Conservation (phyloP, 1,140 invertebrate genomes). For the Augochlora pura region DNA sequence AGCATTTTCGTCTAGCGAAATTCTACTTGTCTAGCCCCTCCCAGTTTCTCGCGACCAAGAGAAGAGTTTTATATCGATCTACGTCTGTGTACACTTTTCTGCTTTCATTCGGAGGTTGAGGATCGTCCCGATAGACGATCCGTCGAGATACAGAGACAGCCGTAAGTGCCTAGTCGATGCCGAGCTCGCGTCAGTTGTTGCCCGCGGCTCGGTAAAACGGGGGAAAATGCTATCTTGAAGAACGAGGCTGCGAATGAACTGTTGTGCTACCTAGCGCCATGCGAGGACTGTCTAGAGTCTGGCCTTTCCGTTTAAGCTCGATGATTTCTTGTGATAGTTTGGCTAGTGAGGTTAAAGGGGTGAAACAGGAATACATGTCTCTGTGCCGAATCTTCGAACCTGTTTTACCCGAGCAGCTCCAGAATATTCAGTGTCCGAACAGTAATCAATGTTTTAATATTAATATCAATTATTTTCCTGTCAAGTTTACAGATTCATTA, state of each 20-base stretch:
- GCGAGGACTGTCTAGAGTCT: neutral
- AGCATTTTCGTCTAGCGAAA: neutral
- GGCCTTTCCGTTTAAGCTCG: neutral
- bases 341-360: too few relatives aligned
- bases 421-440: neutral
- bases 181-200: conserved; percentile 53
- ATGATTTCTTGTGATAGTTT: too few relatives aligned
- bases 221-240: neutral
- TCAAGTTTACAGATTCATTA: neutral
- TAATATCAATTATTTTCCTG: conserved; percentile 31
- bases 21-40: neutral
- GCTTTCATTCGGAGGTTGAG: neutral
- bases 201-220: conserved; percentile 12
- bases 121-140: conserved; percentile 11
- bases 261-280: neutral
- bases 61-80: neutral
- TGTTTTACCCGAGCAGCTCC: neutral
- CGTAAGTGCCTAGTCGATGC: conserved; percentile 74
- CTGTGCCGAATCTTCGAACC: too few relatives aligned
- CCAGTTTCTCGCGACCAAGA: conserved; percentile 1
- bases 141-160: conserved; percentile 50
- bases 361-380: too few relatives aligned
- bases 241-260: neutral
- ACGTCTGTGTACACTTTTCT: neutral
- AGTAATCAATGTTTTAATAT: conserved; percentile 67